A percentile compares a stretch with the other conserved stretches of the same genome.
Conservation (phyloP, 2,888 invertebrate species). For the Acanthopleura granulata region DNA sequence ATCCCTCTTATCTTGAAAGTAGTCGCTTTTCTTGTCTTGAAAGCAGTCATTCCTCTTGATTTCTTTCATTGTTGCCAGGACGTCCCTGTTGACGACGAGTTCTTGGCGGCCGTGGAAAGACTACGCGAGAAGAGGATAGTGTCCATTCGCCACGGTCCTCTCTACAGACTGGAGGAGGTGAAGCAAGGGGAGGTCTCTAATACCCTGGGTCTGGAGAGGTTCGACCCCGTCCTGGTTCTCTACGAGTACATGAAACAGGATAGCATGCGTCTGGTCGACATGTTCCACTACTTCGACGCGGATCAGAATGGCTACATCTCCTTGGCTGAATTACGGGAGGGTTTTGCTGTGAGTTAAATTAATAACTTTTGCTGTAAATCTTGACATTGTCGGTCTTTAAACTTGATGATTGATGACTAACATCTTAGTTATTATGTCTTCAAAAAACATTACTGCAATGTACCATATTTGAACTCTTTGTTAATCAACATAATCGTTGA, state of each 20-base stretch:
- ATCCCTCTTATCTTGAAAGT: too few relatives aligned
- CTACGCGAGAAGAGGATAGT: constrained; percentile 30
- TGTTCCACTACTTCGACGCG: constrained; percentile 57
- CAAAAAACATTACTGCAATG: too few relatives aligned
- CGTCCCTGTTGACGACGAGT: constrained; percentile 41
- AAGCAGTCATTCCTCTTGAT: neutral
- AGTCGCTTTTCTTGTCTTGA: too few relatives aligned
- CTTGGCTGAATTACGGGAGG: constrained; percentile 47
- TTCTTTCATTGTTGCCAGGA: constrained; percentile 29
- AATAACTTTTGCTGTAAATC: neutral
- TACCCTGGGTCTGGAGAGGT: constrained; percentile 47
- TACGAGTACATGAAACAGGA: constrained; percentile 61
- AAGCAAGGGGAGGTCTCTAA: constrained; percentile 27
- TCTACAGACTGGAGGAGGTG: neutral
- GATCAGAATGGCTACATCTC: constrained; percentile 49
- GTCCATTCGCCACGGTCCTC: constrained; percentile 36
- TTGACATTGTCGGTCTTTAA: too few relatives aligned
- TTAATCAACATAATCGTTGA: too few relatives aligned
- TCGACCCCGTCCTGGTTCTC: constrained; percentile 55
- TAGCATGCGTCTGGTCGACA: constrained; percentile 59
- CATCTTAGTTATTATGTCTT: too few relatives aligned
- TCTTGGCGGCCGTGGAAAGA: constrained; percentile 29
- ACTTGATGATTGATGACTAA: too few relatives aligned
- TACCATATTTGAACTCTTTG: too few relatives aligned
- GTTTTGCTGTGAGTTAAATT: constrained; percentile 46